Percentiles rank a stretch among this genome's conserved stretches.
phyloP scores from a whole-genome alignment of 2,888 invertebrate species.

The Caenorhabditis virilis region DNA sequence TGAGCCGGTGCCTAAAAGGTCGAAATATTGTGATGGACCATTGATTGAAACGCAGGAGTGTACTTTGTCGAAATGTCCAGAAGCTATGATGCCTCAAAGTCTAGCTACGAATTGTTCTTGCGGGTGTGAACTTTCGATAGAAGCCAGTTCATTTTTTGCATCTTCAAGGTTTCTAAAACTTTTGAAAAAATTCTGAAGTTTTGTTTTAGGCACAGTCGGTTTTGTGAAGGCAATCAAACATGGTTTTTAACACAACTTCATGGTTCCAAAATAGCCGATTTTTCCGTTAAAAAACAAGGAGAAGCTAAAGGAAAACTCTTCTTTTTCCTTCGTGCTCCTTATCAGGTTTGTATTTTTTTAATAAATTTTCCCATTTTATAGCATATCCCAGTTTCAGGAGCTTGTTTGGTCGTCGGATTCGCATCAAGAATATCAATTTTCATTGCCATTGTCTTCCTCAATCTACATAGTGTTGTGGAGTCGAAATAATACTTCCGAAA shows the following conservation, averaged over 20 bases:
- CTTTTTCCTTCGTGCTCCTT: slow-evolving; percentile 43
- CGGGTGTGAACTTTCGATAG: slow-evolving; percentile 46
- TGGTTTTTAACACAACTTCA: slow-evolving; percentile 31
- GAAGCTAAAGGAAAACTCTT: slow-evolving; percentile 45
- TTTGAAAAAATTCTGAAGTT: neutral
- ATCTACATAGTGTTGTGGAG: slow-evolving; percentile 47
- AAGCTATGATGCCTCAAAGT: slow-evolving; percentile 37
- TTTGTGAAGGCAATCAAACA: slow-evolving; percentile 44
- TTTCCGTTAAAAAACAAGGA: slow-evolving; percentile 34
- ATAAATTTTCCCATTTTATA: neutral
- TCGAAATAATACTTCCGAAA: slow-evolving; percentile 25
- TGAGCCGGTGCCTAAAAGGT: slow-evolving; percentile 53
- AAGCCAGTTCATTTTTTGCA: slow-evolving; percentile 53
- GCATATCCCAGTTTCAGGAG: slow-evolving; percentile 42
- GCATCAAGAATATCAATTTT: slow-evolving; percentile 45
- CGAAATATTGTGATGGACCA: slow-evolving; percentile 53
- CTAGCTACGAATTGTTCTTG: slow-evolving; percentile 51
- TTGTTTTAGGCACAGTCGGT: slow-evolving; percentile 20
- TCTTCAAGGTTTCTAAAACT: slow-evolving; percentile 22
- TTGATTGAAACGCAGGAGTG: slow-evolving; percentile 52
- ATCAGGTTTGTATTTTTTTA: slow-evolving; percentile 25
- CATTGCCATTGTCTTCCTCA: slow-evolving; percentile 33
- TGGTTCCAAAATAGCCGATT: slow-evolving; percentile 35
- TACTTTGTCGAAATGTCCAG: slow-evolving; percentile 47
- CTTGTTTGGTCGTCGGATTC: slow-evolving; percentile 51